Base-by-base conservation (phyloP, 1,140 invertebrate genomes). In the Scaptomyza montana region DNA sequence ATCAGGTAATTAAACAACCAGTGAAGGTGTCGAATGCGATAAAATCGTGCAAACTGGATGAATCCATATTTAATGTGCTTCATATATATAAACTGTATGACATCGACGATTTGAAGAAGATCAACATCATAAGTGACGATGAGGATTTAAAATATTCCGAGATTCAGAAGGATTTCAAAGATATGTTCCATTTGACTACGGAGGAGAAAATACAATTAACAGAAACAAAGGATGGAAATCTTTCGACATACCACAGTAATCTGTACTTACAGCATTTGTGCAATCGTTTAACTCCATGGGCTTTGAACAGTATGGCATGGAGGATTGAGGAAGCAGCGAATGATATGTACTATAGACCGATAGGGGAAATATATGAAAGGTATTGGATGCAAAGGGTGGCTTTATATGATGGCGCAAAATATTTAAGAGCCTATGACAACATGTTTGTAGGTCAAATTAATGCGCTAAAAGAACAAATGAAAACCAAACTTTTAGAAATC, bases 1-100 rank as follows among this genome's bases (percentile, higher is more conserved):
- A 8, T n/a, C 12, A 33, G 8, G 43, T 49, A 2, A 47, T 9
- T 2, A 2, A 6, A 8, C 66, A 69, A 13, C 86, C 81, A 3
- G 56, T 91, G 33, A 68, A 55, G 4, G 77, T 91, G 36, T 91
- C 89, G 9, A 69, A 85, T 46, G 90, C 93, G 16, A 82, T 95
- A 13, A 72, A 93, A 2, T 82, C 92, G 8, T 98, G 97, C 89
- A 94, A 97, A 82, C 82, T 86, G n/a, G 97, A 98, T 91, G 82
- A 94, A 68, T 95, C 95, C 3, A 92, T 97, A 7, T 98, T 97
- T 90, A 92, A 94, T 46, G 93, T 94, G 5, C 89, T 97, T 0
- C 25, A 73, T 16, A 16, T 1, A 16, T 16, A 16, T 4, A 43
- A 41, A 0, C n/a, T 77, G 6, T 84, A 66, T 50, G 39, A 79